phyloP scores from a whole-genome alignment of 2,797 vertebrate species.

The Micromesistius poutassou region DNA sequence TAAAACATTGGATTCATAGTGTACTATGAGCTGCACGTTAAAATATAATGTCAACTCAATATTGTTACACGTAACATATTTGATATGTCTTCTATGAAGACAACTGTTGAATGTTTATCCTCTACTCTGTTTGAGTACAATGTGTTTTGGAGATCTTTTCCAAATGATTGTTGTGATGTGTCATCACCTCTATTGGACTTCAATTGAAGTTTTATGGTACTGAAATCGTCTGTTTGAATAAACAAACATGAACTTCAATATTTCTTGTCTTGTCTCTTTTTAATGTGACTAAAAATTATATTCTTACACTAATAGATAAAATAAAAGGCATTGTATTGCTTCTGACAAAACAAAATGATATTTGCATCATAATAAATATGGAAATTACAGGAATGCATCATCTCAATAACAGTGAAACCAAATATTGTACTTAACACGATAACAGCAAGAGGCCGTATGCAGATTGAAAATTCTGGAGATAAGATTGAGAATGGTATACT shows the following conservation, averaged over 20 bases:
- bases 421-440: not conserved
- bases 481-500: not conserved
- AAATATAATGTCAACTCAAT: not conserved
- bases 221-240: slow-evolving; percentile 2
- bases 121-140: slow-evolving; percentile 13
- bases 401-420: not conserved
- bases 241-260: slow-evolving; percentile 7
- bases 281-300: not conserved
- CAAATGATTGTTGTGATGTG: slow-evolving; percentile 15
- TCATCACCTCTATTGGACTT: slow-evolving; percentile 13
- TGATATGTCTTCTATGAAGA: slow-evolving; percentile 11
- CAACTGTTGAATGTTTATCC: not conserved
- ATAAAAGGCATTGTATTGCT: not conserved
- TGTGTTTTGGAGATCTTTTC: slow-evolving; percentile 8
- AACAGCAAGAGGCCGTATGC: not conserved
- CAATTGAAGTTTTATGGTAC: not conserved
- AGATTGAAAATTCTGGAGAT: not conserved
- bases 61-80: not conserved
- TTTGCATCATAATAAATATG: not conserved
- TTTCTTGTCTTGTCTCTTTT: not conserved
- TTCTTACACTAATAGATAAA: not conserved
- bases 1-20: not conserved
- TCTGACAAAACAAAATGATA: not conserved
- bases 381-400: not conserved
- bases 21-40: not conserved